Base-by-base conservation (phyloP, 2,797 vertebrate genomes). In the Ataeniobius toweri region DNA sequence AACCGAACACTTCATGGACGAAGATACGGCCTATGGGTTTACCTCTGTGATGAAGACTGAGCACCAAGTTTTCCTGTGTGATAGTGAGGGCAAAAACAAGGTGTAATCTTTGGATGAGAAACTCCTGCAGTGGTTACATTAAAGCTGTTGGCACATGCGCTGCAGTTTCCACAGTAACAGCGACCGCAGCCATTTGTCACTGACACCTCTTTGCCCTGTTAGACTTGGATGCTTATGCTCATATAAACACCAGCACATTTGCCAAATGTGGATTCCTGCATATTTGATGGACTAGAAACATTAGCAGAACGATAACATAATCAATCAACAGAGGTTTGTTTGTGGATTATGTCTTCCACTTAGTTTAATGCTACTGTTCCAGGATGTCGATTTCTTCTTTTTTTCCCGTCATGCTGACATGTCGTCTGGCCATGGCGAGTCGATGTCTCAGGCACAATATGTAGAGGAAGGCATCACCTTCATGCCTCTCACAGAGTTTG, bases 141-240 rank as follows among this genome's bases (percentile, higher is more conserved):
- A 88, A 84, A 87, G 81, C 85, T 90, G 82, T 86, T 89, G 85
- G 87, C 85, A 88, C 80, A 80, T 73, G 78, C 68, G 28, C 80
- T 87, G 83, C 84, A 46, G 91, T 95, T 94, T 92, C 92, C 91
- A 92, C 92, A 92, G 92, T 88, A 94, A 93, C 92, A 82, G 78
- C 84, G 81, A 74, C 78, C 1, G 63, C 79, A 87, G 88, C 83
- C 92, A 94, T 95, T 93, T 81, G 91, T 94, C 92, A 93, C 83
- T 90, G 92, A 86, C 92, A 90, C 80, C 83, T 85, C 80, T 82
- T 82, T 85, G 85, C 77, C 89, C 87, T 74, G 76, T 91, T 90
- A 80, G 88, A 91, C 81, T 79, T 61, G 53, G 76, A 79, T 82
- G 81, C 85, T 86, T 77, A 85, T 82, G 73, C 82, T 90, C 81